Percentiles rank a stretch among this genome's conserved stretches.
These are phyloP conservation scores for Varanus komodoensis DNA, from an alignment of 2,113 vertebrate species.

Conservation along the genomic window DNA sequence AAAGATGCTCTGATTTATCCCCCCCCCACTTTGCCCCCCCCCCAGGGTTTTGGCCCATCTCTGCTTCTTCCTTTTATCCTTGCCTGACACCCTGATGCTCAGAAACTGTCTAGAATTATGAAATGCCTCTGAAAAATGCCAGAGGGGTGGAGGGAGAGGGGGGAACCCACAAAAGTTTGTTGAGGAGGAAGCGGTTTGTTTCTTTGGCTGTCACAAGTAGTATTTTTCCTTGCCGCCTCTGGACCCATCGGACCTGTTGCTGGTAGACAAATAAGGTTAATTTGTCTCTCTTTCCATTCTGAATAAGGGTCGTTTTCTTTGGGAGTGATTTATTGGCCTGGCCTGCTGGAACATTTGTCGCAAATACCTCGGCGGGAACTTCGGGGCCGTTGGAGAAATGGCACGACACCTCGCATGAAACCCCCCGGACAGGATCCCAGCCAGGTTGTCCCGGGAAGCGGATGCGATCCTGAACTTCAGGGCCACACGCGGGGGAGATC, in stretches of 20 bases:
- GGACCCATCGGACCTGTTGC: neutral
- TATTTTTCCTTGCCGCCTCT: neutral
- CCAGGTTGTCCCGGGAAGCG: neutral
- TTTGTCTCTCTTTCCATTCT: neutral
- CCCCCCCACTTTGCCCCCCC: too few species aligned
- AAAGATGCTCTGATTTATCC: neutral
- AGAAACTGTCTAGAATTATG: neutral
- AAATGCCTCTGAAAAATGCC: neutral
- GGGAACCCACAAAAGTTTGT: neutral
- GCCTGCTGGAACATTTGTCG: neutral
- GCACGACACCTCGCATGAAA: neutral
- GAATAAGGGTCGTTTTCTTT: neutral
- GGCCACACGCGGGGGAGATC: neutral
- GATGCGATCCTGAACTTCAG: accelerated
- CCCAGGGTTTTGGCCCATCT: neutral
- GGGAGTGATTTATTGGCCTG: neutral
- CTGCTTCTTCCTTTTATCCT: neutral
- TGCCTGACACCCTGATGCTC: neutral
- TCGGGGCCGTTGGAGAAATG: neutral
- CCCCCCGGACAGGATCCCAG: too few species aligned
- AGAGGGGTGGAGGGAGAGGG: neutral
- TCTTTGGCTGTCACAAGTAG: neutral
- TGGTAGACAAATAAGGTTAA: neutral
- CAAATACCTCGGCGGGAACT: neutral
- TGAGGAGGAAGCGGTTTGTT: neutral